Percentiles rank a stretch among this genome's conserved stretches.
These are phyloP conservation scores for Trachymyrmex cornetzi DNA, from an alignment of 1,140 invertebrate species.

Conservation along the genomic window DNA sequence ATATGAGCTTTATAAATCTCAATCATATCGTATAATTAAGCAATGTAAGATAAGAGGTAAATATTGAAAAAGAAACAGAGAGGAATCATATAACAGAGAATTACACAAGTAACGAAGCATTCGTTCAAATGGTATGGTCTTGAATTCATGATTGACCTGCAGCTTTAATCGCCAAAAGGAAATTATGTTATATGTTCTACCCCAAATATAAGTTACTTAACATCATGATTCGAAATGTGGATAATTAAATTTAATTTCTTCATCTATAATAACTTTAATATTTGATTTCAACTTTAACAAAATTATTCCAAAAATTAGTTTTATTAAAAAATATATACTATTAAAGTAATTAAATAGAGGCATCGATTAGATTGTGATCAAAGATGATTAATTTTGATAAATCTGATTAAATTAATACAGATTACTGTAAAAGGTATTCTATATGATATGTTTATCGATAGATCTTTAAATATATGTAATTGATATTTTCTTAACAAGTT, in stretches of 20 bases:
- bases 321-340: neutral
- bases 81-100: neutral
- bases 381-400: neutral
- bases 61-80: neutral
- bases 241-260: slow-evolving; percentile 1
- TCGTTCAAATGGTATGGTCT: neutral
- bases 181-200: neutral
- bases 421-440: neutral
- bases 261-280: neutral
- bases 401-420: slow-evolving; percentile 7
- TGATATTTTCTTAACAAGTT: neutral
- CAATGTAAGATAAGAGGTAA: neutral
- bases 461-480: neutral
- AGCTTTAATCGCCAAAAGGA: neutral
- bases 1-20: neutral
- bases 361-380: neutral
- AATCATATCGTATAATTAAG: neutral
- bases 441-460: neutral
- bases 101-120: slow-evolving; percentile 9
- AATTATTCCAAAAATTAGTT: neutral
- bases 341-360: neutral
- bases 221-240: neutral
- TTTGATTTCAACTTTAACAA: neutral
- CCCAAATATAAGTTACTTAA: neutral
- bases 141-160: neutral